Evolutionary conservation across 2,113 vertebrate species (phyloP), one percentile per base, ranked within the genome.

Genomic region (Glareola pratincola): DNA sequence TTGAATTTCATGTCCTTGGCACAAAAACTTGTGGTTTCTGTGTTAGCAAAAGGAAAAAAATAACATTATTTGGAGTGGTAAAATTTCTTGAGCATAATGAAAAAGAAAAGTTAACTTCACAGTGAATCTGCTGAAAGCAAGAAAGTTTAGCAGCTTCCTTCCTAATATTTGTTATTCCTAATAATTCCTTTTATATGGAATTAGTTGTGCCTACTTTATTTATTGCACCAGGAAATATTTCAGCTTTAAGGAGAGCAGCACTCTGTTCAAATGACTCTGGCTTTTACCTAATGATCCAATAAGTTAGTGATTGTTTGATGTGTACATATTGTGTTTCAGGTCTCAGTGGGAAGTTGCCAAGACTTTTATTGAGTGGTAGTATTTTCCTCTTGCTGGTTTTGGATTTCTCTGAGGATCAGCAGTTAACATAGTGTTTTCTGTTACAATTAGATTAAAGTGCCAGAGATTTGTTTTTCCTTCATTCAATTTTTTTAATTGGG

Each of bases 371-470:
- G 88, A 97, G 68, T 96, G 67, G 96, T 64, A 96, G 90, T 96
- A 97, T 97, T 98, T 98, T 95, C 89, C 50, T 97, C 86, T 92
- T 62, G 57, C 48, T 97, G 80, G 43, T 97, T 98, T 95, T 96
- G 91, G 89, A 95, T 98, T 98, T 98, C 97, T 98, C 97, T 80
- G 36, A 71, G 93, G 96, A 97, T 94, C 97, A 95, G 89, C 93
- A 95, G 94, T 95, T 96, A 97, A 95, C 89, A 78, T 76, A 96
- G 60, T 5, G 6, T 97, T 97, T 98, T 98, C 92, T 94, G 64
- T 94, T 96, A 97, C 94, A 96, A 96, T 96, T 97, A 97, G 88
- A 96, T 98, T 97, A 77, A 98, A 98, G 93, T 97, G 94, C 85
- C 77, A 75, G 83, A 94, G 96, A 97, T 97, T 97, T 97, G 91